phyloP scores from a whole-genome alignment of 1,140 invertebrate species.

The Colletes latitarsis region DNA sequence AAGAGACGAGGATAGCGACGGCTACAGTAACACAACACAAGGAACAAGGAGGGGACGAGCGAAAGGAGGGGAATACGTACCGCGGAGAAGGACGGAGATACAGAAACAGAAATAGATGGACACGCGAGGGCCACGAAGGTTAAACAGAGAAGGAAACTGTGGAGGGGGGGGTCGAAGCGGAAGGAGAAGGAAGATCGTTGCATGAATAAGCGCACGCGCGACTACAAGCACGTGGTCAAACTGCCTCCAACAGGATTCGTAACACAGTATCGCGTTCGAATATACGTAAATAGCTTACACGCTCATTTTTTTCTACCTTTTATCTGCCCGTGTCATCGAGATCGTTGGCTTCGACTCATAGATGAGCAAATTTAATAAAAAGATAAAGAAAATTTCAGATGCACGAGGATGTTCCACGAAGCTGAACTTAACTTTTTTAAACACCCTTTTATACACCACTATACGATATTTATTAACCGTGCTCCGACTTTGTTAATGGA shows the following conservation, averaged over 20 bases:
- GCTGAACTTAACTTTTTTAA: background rate
- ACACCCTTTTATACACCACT: background rate
- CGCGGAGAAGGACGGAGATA: conserved; percentile 8
- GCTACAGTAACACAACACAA: background rate
- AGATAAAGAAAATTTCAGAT: too few relatives aligned
- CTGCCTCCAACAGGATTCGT: conserved; percentile 28
- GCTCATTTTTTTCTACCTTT: conserved; percentile 22
- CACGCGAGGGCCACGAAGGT: background rate
- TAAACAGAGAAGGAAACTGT: conserved; percentile 8
- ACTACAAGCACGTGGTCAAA: conserved; percentile 45
- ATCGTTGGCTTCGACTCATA: too few relatives aligned
- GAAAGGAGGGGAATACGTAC: background rate
- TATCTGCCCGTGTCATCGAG: too few relatives aligned
- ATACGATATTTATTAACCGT: background rate
- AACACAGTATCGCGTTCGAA: background rate
- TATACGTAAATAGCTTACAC: conserved; percentile 13
- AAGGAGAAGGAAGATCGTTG: conserved; percentile 47
- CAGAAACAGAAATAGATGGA: conserved; percentile 30
- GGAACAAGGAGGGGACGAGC: too few relatives aligned
- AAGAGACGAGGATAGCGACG: too few relatives aligned
- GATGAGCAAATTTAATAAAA: too few relatives aligned
- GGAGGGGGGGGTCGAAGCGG: background rate
- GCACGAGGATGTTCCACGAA: too few relatives aligned
- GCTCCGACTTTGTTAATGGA: background rate
- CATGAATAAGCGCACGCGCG: conserved; percentile 50